Percentiles rank a stretch among this genome's conserved stretches.
phyloP scores from a whole-genome alignment of 2,113 vertebrate genomes.

The Genyomyrus donnyi region DNA sequence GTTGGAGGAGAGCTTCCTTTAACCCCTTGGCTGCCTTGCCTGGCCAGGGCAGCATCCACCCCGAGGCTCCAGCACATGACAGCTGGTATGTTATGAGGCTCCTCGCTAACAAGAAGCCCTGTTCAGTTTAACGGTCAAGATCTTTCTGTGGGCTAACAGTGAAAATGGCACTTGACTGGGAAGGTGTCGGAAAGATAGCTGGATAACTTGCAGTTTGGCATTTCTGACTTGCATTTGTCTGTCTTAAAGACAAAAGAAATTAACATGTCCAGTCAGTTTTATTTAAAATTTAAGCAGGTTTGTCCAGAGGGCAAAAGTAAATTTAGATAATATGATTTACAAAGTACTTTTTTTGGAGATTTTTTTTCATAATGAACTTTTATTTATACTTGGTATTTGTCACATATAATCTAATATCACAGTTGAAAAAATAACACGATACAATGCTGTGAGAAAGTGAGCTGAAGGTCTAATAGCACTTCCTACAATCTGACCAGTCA shows the following conservation, averaged over 20 bases:
- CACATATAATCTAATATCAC: background rate
- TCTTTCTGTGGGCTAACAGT: background rate
- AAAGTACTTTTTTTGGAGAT: background rate
- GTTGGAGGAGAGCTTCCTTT: conserved; percentile 46
- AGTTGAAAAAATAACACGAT: background rate
- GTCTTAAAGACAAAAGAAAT: background rate
- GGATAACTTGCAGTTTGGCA: background rate
- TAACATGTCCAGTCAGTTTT: background rate
- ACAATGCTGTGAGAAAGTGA: background rate
- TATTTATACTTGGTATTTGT: background rate
- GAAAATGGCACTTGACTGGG: background rate
- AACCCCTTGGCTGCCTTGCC: conserved; percentile 31
- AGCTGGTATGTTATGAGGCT: background rate
- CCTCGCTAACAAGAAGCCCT: background rate
- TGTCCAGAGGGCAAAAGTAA: background rate
- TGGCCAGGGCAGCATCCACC: no score
- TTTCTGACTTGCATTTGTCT: background rate
- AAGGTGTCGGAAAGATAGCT: background rate
- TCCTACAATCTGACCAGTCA: background rate
- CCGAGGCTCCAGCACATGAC: background rate
- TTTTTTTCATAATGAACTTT: background rate
- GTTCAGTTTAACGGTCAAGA: background rate
- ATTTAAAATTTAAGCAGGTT: background rate
- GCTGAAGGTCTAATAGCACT: background rate
- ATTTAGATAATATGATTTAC: background rate